Evolutionary conservation across 2,888 invertebrate species (phyloP), one percentile per base, ranked within the genome.

Genomic region (Spatulosminthurus flaviceps): DNA sequence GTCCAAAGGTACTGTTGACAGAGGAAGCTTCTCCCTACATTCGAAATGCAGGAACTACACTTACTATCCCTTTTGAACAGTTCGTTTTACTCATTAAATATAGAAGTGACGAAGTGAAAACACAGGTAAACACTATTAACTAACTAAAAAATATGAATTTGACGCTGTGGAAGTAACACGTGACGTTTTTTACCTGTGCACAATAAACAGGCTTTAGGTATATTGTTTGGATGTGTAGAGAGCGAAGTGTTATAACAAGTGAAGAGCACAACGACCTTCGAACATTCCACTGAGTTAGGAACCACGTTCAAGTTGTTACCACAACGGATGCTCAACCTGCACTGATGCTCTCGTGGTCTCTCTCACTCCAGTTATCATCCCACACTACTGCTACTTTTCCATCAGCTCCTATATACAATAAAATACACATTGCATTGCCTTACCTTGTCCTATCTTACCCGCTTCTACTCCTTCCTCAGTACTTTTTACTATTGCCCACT

Each of bases 351-450:
- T 64, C 64, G 24, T 64, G 24, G 24, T 26, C 24, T 11, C 22
- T 16, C 64, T 64, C 64, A 64, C 64, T 64, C 64, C 64, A 64
- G 11, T 64, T 64, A 64, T 64, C 51, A 51, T 64, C 64, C 11
- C 64, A 64, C 26, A 26, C 64, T 2, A 11, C 64, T 22, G 24
- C 64, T 22, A 22, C 22, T 16, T 64, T 22, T 22, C 64, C 64
- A 4, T 21, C 61, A 21, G 4, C 26, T 26, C 64, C 64, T 64
- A n/a, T n/a, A n/a, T n/a, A n/a, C n/a, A n/a, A n/a, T n/a, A n/a
- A n/a, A n/a, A n/a, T n/a, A n/a, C n/a, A n/a, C n/a, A n/a, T n/a
- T n/a, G n/a, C n/a, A n/a, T n/a, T n/a, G n/a, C n/a, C 26, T 64
- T 24, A 26, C 64, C 24, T 51, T 51, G 51, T n/a, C 34, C 34